These are phyloP conservation scores for Mimas tiliae DNA, from an alignment of 2,888 invertebrate genomes.

Conservation along the genomic window DNA sequence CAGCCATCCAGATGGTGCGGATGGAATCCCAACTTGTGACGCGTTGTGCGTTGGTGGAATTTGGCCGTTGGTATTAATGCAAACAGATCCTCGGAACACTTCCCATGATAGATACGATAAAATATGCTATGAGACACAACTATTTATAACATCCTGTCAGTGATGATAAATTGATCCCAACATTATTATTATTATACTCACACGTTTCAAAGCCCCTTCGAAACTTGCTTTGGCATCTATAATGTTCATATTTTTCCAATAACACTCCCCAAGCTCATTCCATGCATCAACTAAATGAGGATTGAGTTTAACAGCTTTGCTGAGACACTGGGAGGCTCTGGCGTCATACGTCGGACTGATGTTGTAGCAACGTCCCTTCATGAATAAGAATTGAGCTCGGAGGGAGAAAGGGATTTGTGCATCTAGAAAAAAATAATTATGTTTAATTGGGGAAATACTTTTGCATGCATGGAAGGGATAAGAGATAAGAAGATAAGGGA, in stretches of 20 bases:
- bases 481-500: too few species aligned
- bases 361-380: slow-evolving; percentile 91
- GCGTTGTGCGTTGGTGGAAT: too few species aligned
- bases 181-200: slow-evolving; percentile 70
- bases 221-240: slow-evolving; percentile 93
- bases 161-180: too few species aligned
- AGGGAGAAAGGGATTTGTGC: slow-evolving; percentile 61
- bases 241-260: slow-evolving; percentile 93
- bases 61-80: too few species aligned
- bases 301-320: slow-evolving; percentile 93
- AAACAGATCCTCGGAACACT: too few species aligned
- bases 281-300: slow-evolving; percentile 92
- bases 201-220: slow-evolving; percentile 89
- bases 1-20: too few species aligned
- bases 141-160: too few species aligned
- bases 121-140: too few species aligned
- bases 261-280: slow-evolving; percentile 95
- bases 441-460: too few species aligned
- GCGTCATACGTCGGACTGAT: slow-evolving; percentile 87
- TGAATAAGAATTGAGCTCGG: slow-evolving; percentile 86
- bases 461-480: too few species aligned
- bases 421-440: slow-evolving; percentile 41
- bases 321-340: slow-evolving; percentile 89
- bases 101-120: too few species aligned
- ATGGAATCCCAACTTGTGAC: too few species aligned